Base-by-base conservation (phyloP, 1,140 invertebrate species). In the Aphelenchoides avenae region DNA sequence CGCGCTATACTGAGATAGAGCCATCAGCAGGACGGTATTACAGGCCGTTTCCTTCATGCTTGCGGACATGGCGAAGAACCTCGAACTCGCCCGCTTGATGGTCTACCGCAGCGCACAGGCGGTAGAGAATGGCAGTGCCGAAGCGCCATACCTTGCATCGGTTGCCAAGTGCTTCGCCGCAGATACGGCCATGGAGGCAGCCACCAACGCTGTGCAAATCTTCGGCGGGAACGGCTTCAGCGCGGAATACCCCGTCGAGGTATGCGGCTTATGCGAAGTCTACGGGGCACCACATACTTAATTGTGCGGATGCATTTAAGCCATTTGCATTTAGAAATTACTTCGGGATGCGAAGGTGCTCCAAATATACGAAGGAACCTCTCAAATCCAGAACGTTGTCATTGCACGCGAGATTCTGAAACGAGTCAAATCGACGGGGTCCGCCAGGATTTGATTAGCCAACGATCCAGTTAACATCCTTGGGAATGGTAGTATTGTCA, bases 271-370 rank as follows among this genome's bases (percentile, higher is more conserved):
- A 96, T 66, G 89, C 91, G 11, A 96, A 96, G 79, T n/a, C n/a
- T n/a, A n/a, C n/a, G n/a, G n/a, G n/a, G n/a, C n/a, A n/a, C n/a
- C n/a, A n/a, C n/a, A n/a, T n/a, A n/a, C n/a, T n/a, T n/a, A n/a
- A n/a, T n/a, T 87, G 86, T 58, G 92, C 93, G 0, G 93, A 96
- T 96, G n/a, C n/a, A n/a, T n/a, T n/a, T n/a, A n/a, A n/a, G n/a
- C n/a, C n/a, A n/a, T n/a, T n/a, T n/a, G n/a, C n/a, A n/a, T n/a
- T n/a, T n/a, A 97, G 77, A 98, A 98, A 78, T 81, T 98, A 13
- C 95, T 96, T 90, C 83, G 93, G 57, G 93, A 98, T 82, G 91
- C 93, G 5, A 98, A 98, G 81, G 96, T 97, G 71, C 96, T 87
- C 79, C 47, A 49, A 36, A 55, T 55, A 29, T 55, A 55, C 27